Conservation (phyloP, 2,113 vertebrate species). For the Grallaria varia region DNA sequence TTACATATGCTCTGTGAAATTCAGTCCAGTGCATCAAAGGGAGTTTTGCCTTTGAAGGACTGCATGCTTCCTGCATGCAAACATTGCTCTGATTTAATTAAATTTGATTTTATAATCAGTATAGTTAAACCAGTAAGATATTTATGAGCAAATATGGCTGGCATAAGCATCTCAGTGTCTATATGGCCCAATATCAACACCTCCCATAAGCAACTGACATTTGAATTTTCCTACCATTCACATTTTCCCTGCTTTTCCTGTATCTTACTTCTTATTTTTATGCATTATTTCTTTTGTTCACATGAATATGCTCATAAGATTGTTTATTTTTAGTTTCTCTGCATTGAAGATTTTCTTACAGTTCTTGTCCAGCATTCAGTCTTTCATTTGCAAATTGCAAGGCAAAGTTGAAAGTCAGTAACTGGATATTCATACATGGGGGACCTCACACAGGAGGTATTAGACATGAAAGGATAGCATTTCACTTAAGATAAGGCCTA, state of each 20-base stretch:
- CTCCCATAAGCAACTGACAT: background rate
- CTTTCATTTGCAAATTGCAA: background rate
- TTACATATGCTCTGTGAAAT: constrained; percentile 25
- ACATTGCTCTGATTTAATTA: constrained; percentile 23
- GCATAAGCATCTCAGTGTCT: background rate
- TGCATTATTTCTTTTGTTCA: background rate
- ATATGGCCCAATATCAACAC: background rate
- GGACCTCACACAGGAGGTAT: background rate
- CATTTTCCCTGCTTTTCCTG: background rate
- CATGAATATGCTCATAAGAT: background rate
- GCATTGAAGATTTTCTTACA: background rate
- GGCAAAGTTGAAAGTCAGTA: background rate
- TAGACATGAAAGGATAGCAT: constrained; percentile 27
- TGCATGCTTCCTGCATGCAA: constrained; percentile 19
- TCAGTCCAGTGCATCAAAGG: constrained; percentile 33
- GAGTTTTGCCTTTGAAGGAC: constrained; percentile 27
- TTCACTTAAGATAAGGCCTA: constrained; percentile 19
- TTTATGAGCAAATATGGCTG: background rate
- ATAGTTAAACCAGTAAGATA: background rate
- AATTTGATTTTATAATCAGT: constrained; percentile 36
- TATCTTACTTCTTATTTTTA: background rate
- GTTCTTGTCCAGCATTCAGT: background rate
- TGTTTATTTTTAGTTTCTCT: background rate
- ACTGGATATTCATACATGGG: background rate
- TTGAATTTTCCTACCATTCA: background rate